Evolutionary conservation across 2,888 invertebrate species (phyloP).

Genomic region (Hipparchia semele): DNA sequence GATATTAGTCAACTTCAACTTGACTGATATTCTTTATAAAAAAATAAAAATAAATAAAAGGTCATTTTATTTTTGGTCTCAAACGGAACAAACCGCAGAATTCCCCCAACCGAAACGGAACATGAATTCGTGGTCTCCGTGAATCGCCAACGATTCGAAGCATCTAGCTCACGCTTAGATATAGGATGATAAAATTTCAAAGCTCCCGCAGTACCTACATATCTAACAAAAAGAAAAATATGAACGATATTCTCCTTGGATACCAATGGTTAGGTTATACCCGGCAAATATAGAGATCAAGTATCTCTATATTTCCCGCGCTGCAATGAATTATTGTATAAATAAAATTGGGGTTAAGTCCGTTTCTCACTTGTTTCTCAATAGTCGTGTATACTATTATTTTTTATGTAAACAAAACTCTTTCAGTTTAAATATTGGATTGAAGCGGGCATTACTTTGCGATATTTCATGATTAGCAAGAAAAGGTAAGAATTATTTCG

Average conservation of each 20-base stretch:
- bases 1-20: too few relatives aligned
- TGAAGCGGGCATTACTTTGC: too few relatives aligned
- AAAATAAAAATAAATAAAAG: not conserved
- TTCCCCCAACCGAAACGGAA: slow-evolving; percentile 24
- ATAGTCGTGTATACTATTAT: too few relatives aligned
- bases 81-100: slow-evolving; percentile 15
- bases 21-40: too few relatives aligned
- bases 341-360: too few relatives aligned
- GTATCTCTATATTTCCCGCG: too few relatives aligned
- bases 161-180: slow-evolving; percentile 10
- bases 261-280: not conserved
- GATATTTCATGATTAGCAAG: too few relatives aligned
- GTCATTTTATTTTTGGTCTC: not conserved
- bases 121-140: slow-evolving; percentile 26
- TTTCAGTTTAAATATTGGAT: too few relatives aligned
- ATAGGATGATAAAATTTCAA: slow-evolving; percentile 23
- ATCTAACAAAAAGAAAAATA: not conserved
- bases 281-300: not conserved
- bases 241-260: not conserved
- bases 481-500: too few relatives aligned
- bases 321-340: too few relatives aligned
- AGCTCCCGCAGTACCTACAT: not conserved
- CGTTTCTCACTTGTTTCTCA: too few relatives aligned
- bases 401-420: too few relatives aligned
- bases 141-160: slow-evolving; percentile 15